Evolutionary conservation across 2,888 invertebrate genomes (phyloP), one percentile per base, ranked within the genome.

Genomic region (Sipha maydis): DNA sequence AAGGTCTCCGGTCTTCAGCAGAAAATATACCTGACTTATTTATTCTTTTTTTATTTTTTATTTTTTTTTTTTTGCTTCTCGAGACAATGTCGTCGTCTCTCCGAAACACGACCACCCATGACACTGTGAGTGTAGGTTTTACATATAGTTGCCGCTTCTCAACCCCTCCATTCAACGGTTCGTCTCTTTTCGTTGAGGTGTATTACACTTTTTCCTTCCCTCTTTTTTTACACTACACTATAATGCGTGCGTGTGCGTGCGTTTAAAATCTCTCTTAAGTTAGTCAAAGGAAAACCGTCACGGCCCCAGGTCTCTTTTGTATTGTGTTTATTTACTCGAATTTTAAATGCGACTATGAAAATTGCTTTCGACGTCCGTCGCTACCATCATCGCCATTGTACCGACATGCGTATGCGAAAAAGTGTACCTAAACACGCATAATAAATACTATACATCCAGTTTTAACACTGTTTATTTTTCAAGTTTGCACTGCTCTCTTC

Each of bases 301-400:
- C 8, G 21, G 9, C 14, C 73, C 73, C 34, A 31, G 61, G 17
- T 4, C 28, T 28, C 67, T 67, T 80, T 80, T 80, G 67, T 69
- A 4, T 28, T 19, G 41, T 67, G n/a, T 80, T 80, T 80, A 80
- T 80, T 80, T 80, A 80, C 28, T 80, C 5, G n/a, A 41, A 80
- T 41, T 80, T 61, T 67, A 67, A 80, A 80, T 67, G 67, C 80
- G n/a, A 41, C 80, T 21, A n/a, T 80, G 38, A 67, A 80, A 80
- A 80, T 80, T 38, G 41, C 67, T 80, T 67, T 80, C 38, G 41
- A 80, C 80, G 80, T 80, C 38, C 38, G 80, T 28, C 41, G 19
- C 71, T 31, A 31, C 28, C 71, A 31, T 4, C 56, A 14, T 34
- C 31, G 56, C 8, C 4, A 8, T 41, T 11, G 3, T 41, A 11